Evolutionary conservation across 1,140 invertebrate species (phyloP).

Genomic region (Pseudobourletiella spinata): DNA sequence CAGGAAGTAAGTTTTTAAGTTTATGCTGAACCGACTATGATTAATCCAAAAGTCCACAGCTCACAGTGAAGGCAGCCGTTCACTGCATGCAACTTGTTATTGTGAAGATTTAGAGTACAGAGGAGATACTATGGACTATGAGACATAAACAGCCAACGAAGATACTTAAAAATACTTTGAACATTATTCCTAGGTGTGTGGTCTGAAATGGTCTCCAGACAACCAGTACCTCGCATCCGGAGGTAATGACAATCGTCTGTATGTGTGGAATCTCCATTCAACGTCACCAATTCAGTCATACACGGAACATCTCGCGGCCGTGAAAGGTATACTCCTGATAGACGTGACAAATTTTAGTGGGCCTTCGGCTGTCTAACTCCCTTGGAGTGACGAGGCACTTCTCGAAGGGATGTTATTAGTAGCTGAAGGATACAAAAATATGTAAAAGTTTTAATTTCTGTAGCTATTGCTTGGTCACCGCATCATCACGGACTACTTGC

Average conservation of each 20-base stretch:
- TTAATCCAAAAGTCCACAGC: no score
- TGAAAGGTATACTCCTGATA: conserved; percentile 61
- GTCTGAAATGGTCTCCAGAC: conserved; percentile 98
- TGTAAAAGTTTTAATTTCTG: conserved; percentile 9
- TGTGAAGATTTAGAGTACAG: no score
- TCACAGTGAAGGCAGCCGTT: no score
- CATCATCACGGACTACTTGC: conserved; percentile 97
- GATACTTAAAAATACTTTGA: no score
- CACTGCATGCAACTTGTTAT: no score
- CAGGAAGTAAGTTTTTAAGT: conserved; percentile 84
- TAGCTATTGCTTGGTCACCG: conserved; percentile 97
- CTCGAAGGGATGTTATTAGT: no score
- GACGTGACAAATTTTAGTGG: not conserved
- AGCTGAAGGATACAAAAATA: conserved; percentile 12
- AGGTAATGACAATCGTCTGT: conserved; percentile 96
- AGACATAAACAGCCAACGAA: no score
- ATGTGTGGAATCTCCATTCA: conserved; percentile 94
- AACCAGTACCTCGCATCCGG: conserved; percentile 96
- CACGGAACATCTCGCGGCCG: conserved; percentile 94
- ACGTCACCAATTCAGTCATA: conserved; percentile 88
- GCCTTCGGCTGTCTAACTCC: no score
- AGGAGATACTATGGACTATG: no score
- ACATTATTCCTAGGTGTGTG: conserved; percentile 61
- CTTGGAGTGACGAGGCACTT: no score
- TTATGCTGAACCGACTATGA: no score